A percentile compares a stretch with the other conserved stretches of the same genome.
phyloP scores from a whole-genome alignment of 37 sponge, comb jelly and placozoan genomes.

The Eunapius fragilis region DNA sequence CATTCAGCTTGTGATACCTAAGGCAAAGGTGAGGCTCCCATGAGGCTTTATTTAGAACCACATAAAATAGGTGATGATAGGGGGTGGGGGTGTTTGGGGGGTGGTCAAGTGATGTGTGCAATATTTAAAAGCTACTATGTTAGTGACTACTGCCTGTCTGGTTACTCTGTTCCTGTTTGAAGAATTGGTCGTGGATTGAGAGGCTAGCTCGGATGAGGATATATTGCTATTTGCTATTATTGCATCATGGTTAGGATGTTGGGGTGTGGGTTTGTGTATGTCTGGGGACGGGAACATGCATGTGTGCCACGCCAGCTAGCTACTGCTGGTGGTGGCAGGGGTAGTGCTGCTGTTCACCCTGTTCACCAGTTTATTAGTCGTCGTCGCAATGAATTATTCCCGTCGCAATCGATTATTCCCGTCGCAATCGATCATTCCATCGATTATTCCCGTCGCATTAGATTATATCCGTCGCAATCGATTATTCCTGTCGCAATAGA shows the following conservation, averaged over 20 bases:
- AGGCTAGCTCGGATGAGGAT: not conserved
- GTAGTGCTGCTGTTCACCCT: no score
- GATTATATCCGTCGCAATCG: no score
- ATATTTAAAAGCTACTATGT: not conserved
- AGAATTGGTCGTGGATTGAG: not conserved
- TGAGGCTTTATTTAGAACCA: not conserved
- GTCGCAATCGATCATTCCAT: no score
- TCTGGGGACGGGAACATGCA: not conserved
- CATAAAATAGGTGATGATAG: not conserved
- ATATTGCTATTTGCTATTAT: not conserved
- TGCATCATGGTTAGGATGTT: not conserved
- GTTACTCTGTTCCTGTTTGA: not conserved
- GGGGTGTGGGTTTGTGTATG: not conserved
- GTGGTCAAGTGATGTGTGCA: not conserved
- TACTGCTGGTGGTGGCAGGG: no score
- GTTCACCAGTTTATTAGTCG: no score
- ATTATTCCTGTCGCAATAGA: no score
- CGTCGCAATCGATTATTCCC: no score
- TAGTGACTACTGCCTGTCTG: not conserved
- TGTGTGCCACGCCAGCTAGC: no score
- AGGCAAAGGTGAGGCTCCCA: not conserved
- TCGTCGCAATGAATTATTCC: no score
- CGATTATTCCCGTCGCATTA: no score
- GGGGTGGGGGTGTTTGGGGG: not conserved
- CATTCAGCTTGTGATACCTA: not conserved